Conservation (phyloP, 2,113 vertebrate genomes). For the Cyphomyrus plagiostoma region DNA sequence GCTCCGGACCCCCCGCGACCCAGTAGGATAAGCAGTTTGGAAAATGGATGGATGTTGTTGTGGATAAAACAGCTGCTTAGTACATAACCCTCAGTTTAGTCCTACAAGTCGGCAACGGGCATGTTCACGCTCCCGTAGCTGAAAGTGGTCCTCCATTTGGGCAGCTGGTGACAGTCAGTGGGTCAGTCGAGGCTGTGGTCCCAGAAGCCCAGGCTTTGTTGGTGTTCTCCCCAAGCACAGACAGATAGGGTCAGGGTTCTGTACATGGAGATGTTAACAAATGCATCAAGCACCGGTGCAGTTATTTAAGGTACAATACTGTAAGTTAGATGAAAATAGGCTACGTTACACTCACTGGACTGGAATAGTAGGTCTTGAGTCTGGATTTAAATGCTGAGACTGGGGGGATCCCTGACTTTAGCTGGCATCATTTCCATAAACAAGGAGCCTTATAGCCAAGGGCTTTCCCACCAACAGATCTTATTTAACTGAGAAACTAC, state of each 20-base stretch:
- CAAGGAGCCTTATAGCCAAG: background rate
- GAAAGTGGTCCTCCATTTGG: background rate
- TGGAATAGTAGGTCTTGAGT: background rate
- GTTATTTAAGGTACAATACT: slow-evolving; percentile 1
- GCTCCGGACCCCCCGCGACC: too few species aligned
- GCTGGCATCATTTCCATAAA: background rate
- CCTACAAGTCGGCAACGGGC: background rate
- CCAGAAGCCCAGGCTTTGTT: background rate
- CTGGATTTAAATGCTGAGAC: background rate
- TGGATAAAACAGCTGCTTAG: background rate
- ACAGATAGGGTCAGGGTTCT: background rate
- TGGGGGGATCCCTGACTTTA: background rate
- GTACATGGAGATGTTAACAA: background rate
- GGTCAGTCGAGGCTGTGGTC: background rate
- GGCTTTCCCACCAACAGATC: background rate
- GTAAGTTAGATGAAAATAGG: background rate
- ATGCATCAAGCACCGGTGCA: background rate
- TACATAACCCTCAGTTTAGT: background rate
- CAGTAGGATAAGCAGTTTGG: too few species aligned
- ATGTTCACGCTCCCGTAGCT: background rate
- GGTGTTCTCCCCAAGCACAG: background rate
- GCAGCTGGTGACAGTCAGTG: background rate
- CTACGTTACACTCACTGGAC: background rate
- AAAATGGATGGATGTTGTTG: background rate
- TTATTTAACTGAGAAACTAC: background rate